Conservation (phyloP, 2,888 invertebrate species). For the Drosophila incognita region DNA sequence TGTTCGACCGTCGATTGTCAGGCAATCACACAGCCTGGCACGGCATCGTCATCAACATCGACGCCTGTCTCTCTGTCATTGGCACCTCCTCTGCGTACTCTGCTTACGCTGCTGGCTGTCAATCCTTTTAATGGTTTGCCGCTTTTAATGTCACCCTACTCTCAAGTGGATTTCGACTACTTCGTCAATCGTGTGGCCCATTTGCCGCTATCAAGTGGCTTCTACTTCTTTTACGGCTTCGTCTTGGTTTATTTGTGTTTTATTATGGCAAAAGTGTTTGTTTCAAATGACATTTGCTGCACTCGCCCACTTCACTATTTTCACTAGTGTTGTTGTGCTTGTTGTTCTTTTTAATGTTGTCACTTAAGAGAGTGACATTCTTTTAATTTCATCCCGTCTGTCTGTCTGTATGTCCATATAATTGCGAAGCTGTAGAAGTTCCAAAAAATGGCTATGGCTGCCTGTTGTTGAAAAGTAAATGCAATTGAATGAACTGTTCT, state of each 20-base stretch:
- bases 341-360: conserved; percentile 22
- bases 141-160: conserved; percentile 51
- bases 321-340: conserved; percentile 35
- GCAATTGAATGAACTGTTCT: conserved; percentile 32
- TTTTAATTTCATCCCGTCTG: conserved; percentile 26
- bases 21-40: conserved; percentile 24
- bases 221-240: conserved; percentile 7
- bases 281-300: conserved; percentile 64
- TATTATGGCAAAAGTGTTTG: conserved; percentile 68
- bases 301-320: conserved; percentile 34
- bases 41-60: conserved; percentile 15
- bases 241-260: conserved; percentile 64
- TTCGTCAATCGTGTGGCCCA: conserved; percentile 57
- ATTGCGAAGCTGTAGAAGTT: conserved; percentile 57
- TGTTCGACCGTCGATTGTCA: conserved; percentile 1
- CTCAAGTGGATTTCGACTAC: conserved; percentile 67
- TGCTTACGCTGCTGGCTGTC: conserved; percentile 27
- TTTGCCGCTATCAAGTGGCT: conserved; percentile 60
- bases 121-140: conserved; percentile 60
- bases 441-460: conserved; percentile 28
- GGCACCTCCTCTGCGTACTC: conserved; percentile 34
- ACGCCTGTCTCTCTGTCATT: conserved; percentile 31
- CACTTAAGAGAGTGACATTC: conserved; percentile 28
- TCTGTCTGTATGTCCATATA: conserved; percentile 22
- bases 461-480: conserved; percentile 6